These are phyloP conservation scores for Phoebastria nigripes DNA, from an alignment of 2,797 vertebrate genomes.

Conservation along the genomic window DNA sequence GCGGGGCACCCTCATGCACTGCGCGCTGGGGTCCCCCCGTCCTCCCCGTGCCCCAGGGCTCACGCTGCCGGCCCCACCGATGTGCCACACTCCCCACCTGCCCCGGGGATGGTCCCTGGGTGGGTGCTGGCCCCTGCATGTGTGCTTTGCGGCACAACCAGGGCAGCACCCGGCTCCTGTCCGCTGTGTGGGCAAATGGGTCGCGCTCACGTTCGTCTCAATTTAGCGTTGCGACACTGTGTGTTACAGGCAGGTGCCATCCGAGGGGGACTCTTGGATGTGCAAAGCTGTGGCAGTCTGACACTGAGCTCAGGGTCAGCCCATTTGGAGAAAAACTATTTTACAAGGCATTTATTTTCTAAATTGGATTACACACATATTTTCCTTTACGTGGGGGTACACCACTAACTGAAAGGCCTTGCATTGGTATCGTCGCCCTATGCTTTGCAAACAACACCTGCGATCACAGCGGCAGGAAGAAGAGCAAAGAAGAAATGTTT, in stretches of 20 bases:
- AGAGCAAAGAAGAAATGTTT: neutral
- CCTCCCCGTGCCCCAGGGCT: accelerated
- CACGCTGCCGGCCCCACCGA: accelerated
- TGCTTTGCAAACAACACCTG: neutral
- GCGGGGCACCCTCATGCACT: neutral
- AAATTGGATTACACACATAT: accelerated
- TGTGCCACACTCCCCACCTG: neutral
- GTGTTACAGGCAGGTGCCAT: neutral
- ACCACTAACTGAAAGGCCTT: neutral
- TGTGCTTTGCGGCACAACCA: neutral
- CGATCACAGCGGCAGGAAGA: neutral
- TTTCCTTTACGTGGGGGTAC: neutral
- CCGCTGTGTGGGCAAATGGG: accelerated
- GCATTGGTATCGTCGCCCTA: accelerated
- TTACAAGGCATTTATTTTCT: neutral
- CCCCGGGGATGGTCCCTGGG: neutral
- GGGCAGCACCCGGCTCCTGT: neutral
- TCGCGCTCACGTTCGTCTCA: accelerated
- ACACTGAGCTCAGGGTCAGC: neutral
- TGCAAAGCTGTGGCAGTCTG: neutral
- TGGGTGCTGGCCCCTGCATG: neutral
- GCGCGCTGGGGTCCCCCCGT: neutral
- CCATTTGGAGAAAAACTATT: neutral
- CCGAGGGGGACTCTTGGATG: accelerated
- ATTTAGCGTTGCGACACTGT: accelerated